Evolutionary conservation across 1,140 invertebrate genomes (phyloP).

Genomic region (Drosophila kohkoa): DNA sequence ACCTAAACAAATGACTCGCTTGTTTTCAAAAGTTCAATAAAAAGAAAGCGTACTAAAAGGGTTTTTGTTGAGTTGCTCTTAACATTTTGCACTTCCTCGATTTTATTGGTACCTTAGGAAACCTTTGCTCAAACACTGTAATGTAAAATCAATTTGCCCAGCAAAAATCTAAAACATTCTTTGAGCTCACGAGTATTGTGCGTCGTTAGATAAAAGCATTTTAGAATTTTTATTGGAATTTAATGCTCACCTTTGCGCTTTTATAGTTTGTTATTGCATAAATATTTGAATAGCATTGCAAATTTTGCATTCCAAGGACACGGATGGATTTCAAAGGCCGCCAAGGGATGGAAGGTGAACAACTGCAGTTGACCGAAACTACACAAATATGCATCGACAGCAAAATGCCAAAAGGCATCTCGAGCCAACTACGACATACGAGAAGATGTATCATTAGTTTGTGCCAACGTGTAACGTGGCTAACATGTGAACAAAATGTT

Average conservation of each 20-base stretch:
- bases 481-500: background rate
- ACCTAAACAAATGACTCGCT: no score
- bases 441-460: constrained; percentile 19
- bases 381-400: constrained; percentile 22
- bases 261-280: constrained; percentile 11
- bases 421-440: constrained; percentile 1
- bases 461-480: background rate
- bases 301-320: constrained; percentile 11
- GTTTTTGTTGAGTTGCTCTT: no score
- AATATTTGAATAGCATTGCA: constrained; percentile 35
- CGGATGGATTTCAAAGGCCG: constrained; percentile 1
- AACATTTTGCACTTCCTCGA: background rate
- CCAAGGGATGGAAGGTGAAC: background rate
- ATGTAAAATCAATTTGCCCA: background rate
- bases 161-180: background rate
- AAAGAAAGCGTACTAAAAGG: background rate
- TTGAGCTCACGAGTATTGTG: background rate
- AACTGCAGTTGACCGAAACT: constrained; percentile 14
- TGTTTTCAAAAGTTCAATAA: background rate
- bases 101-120: background rate
- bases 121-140: background rate
- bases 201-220: background rate
- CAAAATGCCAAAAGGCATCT: constrained; percentile 19
- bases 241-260: constrained; percentile 23
- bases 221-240: constrained; percentile 24